Conservation (phyloP, 2,888 invertebrate species). For the Drosophila recens region DNA sequence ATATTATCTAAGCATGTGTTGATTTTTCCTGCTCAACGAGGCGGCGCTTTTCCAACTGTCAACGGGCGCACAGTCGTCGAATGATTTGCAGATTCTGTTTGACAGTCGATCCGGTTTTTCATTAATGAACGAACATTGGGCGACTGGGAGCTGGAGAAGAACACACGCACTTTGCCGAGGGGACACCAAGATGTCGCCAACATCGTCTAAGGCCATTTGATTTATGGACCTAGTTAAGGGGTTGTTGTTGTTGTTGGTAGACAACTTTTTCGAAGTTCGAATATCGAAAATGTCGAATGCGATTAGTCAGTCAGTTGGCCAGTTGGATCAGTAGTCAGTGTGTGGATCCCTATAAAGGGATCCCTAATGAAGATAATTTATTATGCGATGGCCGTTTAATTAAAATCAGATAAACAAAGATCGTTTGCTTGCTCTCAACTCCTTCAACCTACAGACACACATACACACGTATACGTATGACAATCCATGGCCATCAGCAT, state of each 20-base stretch:
- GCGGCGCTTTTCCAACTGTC: constrained; percentile 77
- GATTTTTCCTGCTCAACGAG: constrained; percentile 70
- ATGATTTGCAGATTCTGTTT: constrained; percentile 81
- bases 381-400: constrained; percentile 85
- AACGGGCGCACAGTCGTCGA: constrained; percentile 66
- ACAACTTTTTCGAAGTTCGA: constrained; percentile 10
- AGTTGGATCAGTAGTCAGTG: constrained; percentile 12
- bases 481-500: constrained; percentile 32
- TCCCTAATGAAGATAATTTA: constrained; percentile 85
- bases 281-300: constrained; percentile 17
- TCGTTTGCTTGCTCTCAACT: constrained; percentile 58
- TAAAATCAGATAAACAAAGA: constrained; percentile 84
- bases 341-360: background rate
- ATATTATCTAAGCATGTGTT: constrained; percentile 78
- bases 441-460: constrained; percentile 45
- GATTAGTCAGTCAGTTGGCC: constrained; percentile 42
- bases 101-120: constrained; percentile 80
- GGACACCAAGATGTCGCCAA: constrained; percentile 36
- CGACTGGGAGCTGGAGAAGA: constrained; percentile 32
- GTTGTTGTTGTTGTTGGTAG: constrained; percentile 6
- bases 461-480: background rate
- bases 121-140: constrained; percentile 74
- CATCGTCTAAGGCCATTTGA: constrained; percentile 53
- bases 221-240: constrained; percentile 58
- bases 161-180: constrained; percentile 65